Evolutionary conservation across 2,113 vertebrate genomes (phyloP), one percentile per base, ranked within the genome.

Genomic region (Dryoscopus gambensis): DNA sequence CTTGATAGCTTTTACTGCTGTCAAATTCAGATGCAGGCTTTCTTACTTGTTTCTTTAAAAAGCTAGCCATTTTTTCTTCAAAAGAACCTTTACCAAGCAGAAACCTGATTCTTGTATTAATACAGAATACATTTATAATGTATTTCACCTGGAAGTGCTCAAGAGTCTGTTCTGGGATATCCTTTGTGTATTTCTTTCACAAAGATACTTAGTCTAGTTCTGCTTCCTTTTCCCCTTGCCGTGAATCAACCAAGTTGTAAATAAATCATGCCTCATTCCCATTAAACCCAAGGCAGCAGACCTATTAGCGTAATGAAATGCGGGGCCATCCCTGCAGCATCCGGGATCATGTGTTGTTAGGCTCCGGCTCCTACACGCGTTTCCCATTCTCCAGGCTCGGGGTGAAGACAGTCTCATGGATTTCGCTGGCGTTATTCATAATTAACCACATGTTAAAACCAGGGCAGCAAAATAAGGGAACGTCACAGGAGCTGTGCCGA

Each of bases 261-360:
- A 76, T 49, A 77, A 47, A 73, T 30, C 31, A 31, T 33, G 44
- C 35, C 17, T 19, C 15, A 42, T 46, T 59, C 19, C 69, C 49
- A 31, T 31, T 28, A 44, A 63, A 18, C 6, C 50, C 59, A 11
- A 40, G 67, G 25, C 75, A 53, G 11, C n/a, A 59, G 40, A 30
- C 6, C 18, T 20, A 5, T 1, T 19, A 13, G 30, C 25, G n/a
- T 35, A 49, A 56, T 31, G 40, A 44, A 55, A 6, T 0, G 37
- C 1, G n/a, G 27, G 52, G 27, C 4, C 28, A 2, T 19, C 11
- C 14, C 8, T 6, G 23, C 2, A 15, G 52, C 1, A 7, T 0
- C 5, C 0, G 6, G 60, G 27, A n/a, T 23, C 35, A 0, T 0
- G 9, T 2, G 1, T 5, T 42, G 5, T 23, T 5, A 0, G 1